Evolutionary conservation across 2,113 vertebrate genomes (phyloP).

Genomic region (Sinocyclocheilus grahami): DNA sequence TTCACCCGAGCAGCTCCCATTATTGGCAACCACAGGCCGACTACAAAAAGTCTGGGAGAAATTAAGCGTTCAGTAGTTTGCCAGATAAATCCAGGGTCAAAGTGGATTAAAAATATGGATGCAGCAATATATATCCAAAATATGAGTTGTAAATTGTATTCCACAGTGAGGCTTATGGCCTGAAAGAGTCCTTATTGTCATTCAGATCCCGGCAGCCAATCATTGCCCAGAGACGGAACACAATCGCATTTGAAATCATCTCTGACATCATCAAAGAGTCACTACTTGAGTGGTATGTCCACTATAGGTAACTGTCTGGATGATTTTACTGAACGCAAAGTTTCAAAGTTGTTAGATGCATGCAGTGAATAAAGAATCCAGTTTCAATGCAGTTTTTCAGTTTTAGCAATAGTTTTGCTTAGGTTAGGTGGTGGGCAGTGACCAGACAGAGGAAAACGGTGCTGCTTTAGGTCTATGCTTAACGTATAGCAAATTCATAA

Average conservation of each 20-base stretch:
- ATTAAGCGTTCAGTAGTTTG: background rate
- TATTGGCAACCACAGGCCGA: background rate
- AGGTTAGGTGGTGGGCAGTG: slow-evolving; percentile 7
- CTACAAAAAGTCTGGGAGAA: background rate
- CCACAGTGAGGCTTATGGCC: background rate
- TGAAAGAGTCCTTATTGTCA: slow-evolving; percentile 1
- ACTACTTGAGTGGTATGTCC: background rate
- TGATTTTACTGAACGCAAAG: background rate
- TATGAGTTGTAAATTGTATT: background rate
- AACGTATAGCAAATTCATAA: background rate
- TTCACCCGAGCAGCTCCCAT: slow-evolving; percentile 81
- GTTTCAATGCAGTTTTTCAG: background rate
- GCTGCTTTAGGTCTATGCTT: background rate
- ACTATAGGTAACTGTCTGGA: no score
- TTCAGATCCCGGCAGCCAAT: slow-evolving; percentile 36
- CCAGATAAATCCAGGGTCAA: slow-evolving; percentile 2
- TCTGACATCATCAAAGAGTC: background rate
- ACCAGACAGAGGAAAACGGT: slow-evolving; percentile 13
- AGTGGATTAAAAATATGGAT: background rate
- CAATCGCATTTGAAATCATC: slow-evolving; percentile 32
- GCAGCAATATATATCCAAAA: slow-evolving; percentile 8
- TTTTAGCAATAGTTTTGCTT: background rate
- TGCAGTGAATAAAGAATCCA: background rate
- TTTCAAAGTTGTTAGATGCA: background rate
- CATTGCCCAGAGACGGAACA: slow-evolving; percentile 21